Conservation (phyloP, 1,140 invertebrate species). For the Amyelois transitella region DNA sequence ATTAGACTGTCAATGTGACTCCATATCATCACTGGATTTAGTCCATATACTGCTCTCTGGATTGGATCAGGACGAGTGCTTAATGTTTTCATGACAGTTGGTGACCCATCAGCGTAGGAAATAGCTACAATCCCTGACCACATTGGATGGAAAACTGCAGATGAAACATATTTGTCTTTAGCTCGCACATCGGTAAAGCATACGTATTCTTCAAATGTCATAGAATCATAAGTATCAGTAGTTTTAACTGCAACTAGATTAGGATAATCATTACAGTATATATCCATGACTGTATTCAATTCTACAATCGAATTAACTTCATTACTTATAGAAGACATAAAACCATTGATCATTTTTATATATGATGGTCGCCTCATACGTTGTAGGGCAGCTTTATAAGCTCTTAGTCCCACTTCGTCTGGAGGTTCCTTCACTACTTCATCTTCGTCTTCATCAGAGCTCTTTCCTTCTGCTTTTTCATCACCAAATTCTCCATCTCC, state of each 20-base stretch:
- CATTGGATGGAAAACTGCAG: conserved; percentile 80
- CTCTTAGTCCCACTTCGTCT: conserved; percentile 42
- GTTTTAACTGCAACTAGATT: conserved; percentile 67
- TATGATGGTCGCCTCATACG: conserved; percentile 54
- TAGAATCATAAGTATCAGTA: conserved; percentile 44
- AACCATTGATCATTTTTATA: conserved; percentile 50
- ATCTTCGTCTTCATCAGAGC: conserved; percentile 48
- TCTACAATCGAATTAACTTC: conserved; percentile 63
- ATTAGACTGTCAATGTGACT: conserved; percentile 80
- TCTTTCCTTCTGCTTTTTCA: conserved; percentile 18
- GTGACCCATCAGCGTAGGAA: conserved; percentile 76
- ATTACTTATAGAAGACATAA: conserved; percentile 27
- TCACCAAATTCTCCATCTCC: conserved; percentile 6
- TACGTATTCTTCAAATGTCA: conserved; percentile 76
- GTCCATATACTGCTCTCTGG: conserved; percentile 69
- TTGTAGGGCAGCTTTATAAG: conserved; percentile 43
- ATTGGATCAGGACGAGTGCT: conserved; percentile 63
- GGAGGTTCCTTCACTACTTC: conserved; percentile 21
- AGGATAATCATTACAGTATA: conserved; percentile 79
- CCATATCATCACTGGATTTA: conserved; percentile 83
- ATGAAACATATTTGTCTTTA: conserved; percentile 79
- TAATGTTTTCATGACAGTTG: conserved; percentile 52
- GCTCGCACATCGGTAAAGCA: conserved; percentile 78
- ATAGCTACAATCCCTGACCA: conserved; percentile 79
- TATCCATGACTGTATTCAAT: conserved; percentile 78